These are phyloP conservation scores for Oryzias melastigma DNA, from an alignment of 2,113 vertebrate species.

Conservation along the genomic window DNA sequence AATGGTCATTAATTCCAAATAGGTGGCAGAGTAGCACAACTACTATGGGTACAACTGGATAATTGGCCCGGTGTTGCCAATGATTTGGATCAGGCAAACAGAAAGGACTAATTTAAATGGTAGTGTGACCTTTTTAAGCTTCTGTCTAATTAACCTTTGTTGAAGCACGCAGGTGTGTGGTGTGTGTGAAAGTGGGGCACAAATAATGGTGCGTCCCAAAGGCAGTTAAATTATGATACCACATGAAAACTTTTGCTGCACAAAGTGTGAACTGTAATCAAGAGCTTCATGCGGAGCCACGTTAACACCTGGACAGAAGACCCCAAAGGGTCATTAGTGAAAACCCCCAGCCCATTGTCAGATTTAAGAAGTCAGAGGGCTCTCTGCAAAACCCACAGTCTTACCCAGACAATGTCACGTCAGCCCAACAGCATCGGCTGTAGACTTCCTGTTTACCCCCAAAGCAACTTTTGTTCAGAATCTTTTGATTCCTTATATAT, in stretches of 20 bases:
- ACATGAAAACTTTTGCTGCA: conserved; percentile 4
- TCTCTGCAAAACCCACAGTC: too few relatives aligned
- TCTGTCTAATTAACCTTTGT: conserved; percentile 74
- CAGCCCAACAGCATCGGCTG: too few relatives aligned
- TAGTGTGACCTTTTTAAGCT: conserved; percentile 66
- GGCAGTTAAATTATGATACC: conserved; percentile 16
- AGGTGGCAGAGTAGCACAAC: conserved; percentile 57
- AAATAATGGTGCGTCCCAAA: conserved; percentile 27
- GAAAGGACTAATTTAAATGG: conserved; percentile 66
- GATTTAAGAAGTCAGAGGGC: too few relatives aligned
- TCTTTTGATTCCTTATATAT: too few relatives aligned
- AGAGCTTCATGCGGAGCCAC: neutral
- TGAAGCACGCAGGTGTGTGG: conserved; percentile 49
- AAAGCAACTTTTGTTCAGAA: too few relatives aligned
- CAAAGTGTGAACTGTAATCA: neutral
- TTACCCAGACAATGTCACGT: too few relatives aligned
- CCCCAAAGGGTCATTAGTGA: too few relatives aligned
- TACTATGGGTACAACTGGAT: conserved; percentile 74
- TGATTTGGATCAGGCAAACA: conserved; percentile 76
- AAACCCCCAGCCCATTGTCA: too few relatives aligned
- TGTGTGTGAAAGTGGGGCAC: conserved; percentile 52
- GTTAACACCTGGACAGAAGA: too few relatives aligned
- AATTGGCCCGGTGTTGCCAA: conserved; percentile 69
- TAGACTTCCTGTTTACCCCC: too few relatives aligned
- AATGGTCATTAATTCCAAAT: conserved; percentile 65